phyloP scores from a whole-genome alignment of 2,797 vertebrate genomes.

The Rhynchotus rufescens region DNA sequence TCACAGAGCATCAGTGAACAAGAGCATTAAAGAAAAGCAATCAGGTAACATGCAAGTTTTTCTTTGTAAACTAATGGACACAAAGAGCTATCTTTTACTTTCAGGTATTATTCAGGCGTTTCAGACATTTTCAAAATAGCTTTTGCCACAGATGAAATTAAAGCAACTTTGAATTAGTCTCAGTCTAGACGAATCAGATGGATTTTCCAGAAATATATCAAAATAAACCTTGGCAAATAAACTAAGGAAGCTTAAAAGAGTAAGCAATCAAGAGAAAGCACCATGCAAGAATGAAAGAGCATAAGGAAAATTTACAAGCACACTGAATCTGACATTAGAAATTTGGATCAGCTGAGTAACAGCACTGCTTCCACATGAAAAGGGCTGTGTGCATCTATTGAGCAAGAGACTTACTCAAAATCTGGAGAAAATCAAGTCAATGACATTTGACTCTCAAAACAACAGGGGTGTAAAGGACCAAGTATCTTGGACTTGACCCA shows the following conservation, averaged over 20 bases:
- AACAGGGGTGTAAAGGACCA: neutral
- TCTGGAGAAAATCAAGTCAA: neutral
- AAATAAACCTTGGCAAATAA: neutral
- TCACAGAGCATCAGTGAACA: neutral
- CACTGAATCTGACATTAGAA: neutral
- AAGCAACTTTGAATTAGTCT: neutral
- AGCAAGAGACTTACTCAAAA: neutral
- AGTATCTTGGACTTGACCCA: neutral
- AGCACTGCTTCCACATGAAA: neutral
- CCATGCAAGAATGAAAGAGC: neutral
- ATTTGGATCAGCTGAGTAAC: neutral
- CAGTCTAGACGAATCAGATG: neutral
- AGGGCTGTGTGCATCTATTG: fast-evolving
- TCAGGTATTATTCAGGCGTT: neutral
- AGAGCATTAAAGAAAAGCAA: neutral
- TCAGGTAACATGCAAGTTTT: neutral
- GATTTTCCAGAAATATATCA: neutral
- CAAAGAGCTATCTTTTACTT: neutral
- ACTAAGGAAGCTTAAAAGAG: neutral
- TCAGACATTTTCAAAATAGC: neutral
- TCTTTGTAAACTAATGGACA: neutral
- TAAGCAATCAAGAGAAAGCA: neutral
- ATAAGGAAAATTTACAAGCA: neutral
- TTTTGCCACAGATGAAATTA: neutral
- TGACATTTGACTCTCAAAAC: neutral